Evolutionary conservation across 2,888 invertebrate species (phyloP).

Genomic region (Hirtodrosophila cameraria): DNA sequence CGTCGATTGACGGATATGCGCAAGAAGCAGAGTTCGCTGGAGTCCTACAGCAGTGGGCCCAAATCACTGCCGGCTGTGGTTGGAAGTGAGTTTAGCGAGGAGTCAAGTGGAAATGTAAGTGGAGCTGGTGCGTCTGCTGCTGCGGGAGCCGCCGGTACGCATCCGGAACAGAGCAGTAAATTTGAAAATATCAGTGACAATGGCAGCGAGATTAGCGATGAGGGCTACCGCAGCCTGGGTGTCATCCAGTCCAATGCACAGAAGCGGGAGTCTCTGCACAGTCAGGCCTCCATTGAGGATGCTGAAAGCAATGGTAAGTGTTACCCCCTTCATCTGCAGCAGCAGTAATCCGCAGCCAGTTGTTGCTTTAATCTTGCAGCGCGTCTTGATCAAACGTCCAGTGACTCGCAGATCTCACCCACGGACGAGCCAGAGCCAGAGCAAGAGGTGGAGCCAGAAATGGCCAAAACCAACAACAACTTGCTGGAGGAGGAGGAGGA

Average conservation of each 20-base stretch:
- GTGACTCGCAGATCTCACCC: slow-evolving; percentile 83
- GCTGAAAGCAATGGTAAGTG: slow-evolving; percentile 88
- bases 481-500: slow-evolving; percentile 1
- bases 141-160: neutral
- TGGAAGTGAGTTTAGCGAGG: slow-evolving; percentile 22
- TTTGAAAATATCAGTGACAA: slow-evolving; percentile 90
- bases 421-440: slow-evolving; percentile 83
- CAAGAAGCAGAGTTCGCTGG: slow-evolving; percentile 82
- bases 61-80: slow-evolving; percentile 69
- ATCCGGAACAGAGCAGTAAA: slow-evolving; percentile 72
- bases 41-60: slow-evolving; percentile 71
- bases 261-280: slow-evolving; percentile 88
- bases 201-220: slow-evolving; percentile 93
- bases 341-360: neutral
- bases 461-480: slow-evolving; percentile 2
- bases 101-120: slow-evolving; percentile 2
- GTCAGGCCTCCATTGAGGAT: slow-evolving; percentile 90
- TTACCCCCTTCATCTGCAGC: neutral
- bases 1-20: slow-evolving; percentile 82
- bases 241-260: slow-evolving; percentile 86
- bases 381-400: slow-evolving; percentile 86
- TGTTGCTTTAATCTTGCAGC: slow-evolving; percentile 82
- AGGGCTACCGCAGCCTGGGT: slow-evolving; percentile 92
- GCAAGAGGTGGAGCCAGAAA: neutral
- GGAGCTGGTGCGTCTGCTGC: neutral